Evolutionary conservation across 2,797 vertebrate species (phyloP), one percentile per base, ranked within the genome.

Genomic region (Poeciliopsis gracilis): DNA sequence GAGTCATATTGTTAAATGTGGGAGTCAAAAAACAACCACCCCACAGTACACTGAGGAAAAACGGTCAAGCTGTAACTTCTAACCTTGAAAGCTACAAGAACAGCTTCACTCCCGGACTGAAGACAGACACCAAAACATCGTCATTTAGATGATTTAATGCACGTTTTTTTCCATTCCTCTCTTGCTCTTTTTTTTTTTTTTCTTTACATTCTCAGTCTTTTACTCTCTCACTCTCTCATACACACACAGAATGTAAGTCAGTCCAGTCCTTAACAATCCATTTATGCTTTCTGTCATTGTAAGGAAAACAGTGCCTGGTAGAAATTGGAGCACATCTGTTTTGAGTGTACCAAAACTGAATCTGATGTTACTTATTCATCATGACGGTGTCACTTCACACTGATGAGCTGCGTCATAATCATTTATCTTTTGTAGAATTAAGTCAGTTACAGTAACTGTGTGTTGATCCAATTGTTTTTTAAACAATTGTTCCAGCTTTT

Each of bases 271-370:
- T 72, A 90, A 82, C 82, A 82, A 79, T 84, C 82, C 77, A 82
- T 84, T 79, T 82, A 83, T 85, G 82, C 80, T 87, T 88, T 69
- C 25, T 78, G 88, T 77, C 81, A 84, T 75, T 84, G 79, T 85
- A 90, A 90, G 80, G 75, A 88, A 87, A 94, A 84, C 89, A 85
- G 80, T 75, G 86, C 79, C 90, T 94, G 89, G 79, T 89, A 83
- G 85, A 84, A 95, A 90, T 91, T 87, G 87, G 59, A 83, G 82
- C 89, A 94, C 95, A 95, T 96, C 91, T 96, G 95, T 90, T 94
- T 94, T 85, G 86, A 92, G 86, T 95, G 90, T 88, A 92, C 87
- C 82, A 91, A 92, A 93, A 82, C 80, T 75, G 78, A 91, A 93
- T 88, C 88, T 86, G 82, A 92, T 89, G 90, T 88, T 91, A 89